Evolutionary conservation across 2,113 vertebrate genomes (phyloP), one percentile per base, ranked within the genome.

Genomic region (Antidorcas marsupialis): DNA sequence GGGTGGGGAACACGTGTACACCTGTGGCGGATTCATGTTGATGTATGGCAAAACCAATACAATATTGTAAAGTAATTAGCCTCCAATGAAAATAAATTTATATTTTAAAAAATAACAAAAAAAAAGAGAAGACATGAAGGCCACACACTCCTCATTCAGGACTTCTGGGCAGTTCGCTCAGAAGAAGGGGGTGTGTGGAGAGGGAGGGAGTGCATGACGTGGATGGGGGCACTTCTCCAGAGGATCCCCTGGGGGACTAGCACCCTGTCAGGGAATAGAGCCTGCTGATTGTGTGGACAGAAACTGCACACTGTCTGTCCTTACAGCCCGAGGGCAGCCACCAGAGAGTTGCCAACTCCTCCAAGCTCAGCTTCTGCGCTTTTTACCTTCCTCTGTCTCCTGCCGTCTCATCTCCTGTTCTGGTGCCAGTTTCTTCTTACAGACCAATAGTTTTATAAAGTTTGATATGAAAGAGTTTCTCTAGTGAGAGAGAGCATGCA

Each of bases 301-400:
- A 67, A 39, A 27, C 16, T 0, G 0, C 11, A 13, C 12, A 10
- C 10, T 23, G 2, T 83, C 45, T 74, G 4, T 19, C 12, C 45
- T 47, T n/a, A 33, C 30, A 52, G 64, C n/a, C n/a, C 11, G 2
- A 2, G 3, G 16, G 39, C n/a, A 23, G 30, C 21, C 43, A 9
- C 33, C 7, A 1, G n/a, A n/a, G 28, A 71, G 21, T 57, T 45
- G 3, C n/a, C 60, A 87, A 30, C 27, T 36, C 39, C 17, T 85
- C 39, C 10, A 39, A 52, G 33, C 47, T 84, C 27, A 7, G 47
- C 16, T 28, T 60, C 2, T 47, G 50, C 4, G 1, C 39, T 33
- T 81, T 47, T 45, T 50, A 21, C 17, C 36, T 60, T 60, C n/a
- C 36, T 71, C 7, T 33, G 4, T 67, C 6, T 85, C 16, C n/a